Conservation (phyloP, 2,888 invertebrate species). For the Hermaeophaga mercurialis region DNA sequence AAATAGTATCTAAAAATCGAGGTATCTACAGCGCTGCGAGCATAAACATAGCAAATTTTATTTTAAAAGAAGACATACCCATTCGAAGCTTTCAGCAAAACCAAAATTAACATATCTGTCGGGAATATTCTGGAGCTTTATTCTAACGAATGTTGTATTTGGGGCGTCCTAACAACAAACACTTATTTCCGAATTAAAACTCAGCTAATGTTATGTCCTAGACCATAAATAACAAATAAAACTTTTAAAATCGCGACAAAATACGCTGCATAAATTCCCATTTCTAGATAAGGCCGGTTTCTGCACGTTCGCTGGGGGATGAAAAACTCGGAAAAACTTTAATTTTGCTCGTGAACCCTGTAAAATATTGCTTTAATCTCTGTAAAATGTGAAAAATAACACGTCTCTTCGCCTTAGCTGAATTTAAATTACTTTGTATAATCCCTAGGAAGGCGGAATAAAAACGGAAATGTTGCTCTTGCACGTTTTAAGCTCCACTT, state of each 20-base stretch:
- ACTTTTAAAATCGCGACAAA: constrained; percentile 53
- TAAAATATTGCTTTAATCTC: constrained; percentile 60
- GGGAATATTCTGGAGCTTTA: constrained; percentile 21
- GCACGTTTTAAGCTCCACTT: constrained; percentile 30
- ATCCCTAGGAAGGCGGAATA: constrained; percentile 53
- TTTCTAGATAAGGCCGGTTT: constrained; percentile 55
- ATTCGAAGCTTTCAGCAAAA: constrained; percentile 18
- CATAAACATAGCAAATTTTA: neutral
- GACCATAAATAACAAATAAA: constrained; percentile 49
- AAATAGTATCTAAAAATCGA: neutral
- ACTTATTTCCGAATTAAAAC: constrained; percentile 44
- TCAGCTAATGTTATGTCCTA: constrained; percentile 41
- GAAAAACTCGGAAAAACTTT: constrained; percentile 55
- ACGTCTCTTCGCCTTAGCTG: constrained; percentile 58
- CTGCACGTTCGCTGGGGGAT: constrained; percentile 51
- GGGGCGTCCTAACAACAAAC: constrained; percentile 32
- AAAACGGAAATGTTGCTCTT: constrained; percentile 43
- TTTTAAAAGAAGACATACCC: neutral
- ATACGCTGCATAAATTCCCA: constrained; percentile 50
- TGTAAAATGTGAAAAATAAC: constrained; percentile 46
- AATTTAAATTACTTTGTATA: constrained; percentile 57
- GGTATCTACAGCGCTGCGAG: neutral
- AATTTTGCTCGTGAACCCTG: constrained; percentile 52
- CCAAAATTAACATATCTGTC: constrained; percentile 35
- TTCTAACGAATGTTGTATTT: constrained; percentile 37